Base-by-base conservation (phyloP, 2,888 invertebrate species). In the Tinea semifulvella region DNA sequence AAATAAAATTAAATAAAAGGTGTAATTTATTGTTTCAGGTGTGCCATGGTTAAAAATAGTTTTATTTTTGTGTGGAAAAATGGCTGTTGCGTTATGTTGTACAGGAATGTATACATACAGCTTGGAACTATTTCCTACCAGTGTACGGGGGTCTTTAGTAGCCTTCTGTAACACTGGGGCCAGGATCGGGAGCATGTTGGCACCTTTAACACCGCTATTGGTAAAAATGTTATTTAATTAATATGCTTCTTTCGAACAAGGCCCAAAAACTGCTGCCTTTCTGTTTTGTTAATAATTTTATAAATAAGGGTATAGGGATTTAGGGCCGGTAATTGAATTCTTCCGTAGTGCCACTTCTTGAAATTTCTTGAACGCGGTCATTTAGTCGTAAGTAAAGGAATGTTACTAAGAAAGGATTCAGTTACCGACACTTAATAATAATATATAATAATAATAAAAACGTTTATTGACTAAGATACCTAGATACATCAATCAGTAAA, bases 41-140 rank as follows among this genome's bases (percentile, higher is more conserved):
- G 49, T 67, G 6, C 48, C 59, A 8, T 73, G 72, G 74, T 51
- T 71, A n/a, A 72, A 70, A 49, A 47, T 75, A 1, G 8, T 58
- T 1, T 48, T 75, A 16, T 75, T 75, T 47, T 50, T 74, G 22
- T 27, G 63, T 8, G 68, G 69, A 5, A 75, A 75, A 54, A 51
- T 72, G 1, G 66, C 65, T 5, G 65, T 70, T 1, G 70, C 69
- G 0, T 55, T 73, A 19, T 73, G 73, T 45, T 73, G 73, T 27
- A 74, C 73, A 22, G 70, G 71, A 1, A 64, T 71, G 27, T 71
- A 66, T 46, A 75, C 73, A 0, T 75, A 73, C 46, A 68, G 68
- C 27, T 52, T 75, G 49, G 74, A 75, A 48, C 48, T 74, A 13
- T 74, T 73, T 44, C 75, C 75, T 0, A 74, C 75, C 1, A 74